Evolutionary conservation across 1,140 invertebrate species (phyloP), one percentile per base, ranked within the genome.

Genomic region (Popillia japonica): DNA sequence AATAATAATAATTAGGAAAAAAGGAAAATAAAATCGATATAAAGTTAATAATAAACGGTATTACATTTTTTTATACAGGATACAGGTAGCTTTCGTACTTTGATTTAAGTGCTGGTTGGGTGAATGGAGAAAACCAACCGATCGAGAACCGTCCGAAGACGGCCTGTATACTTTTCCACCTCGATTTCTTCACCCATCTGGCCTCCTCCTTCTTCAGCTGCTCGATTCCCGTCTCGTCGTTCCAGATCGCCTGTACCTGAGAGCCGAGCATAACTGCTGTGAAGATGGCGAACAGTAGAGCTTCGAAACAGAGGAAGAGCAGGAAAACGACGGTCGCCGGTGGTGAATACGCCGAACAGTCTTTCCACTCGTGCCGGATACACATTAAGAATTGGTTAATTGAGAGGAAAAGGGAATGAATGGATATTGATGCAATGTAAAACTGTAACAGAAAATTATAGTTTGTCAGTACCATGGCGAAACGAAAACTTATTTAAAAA

Each of bases 181-280:
- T 89, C 0, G 95, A 96, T 81, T 96, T 96, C 81, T 95, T 94
- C 17, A 94, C 93, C 96, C 96, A 98, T 11, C 94, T 89, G 0
- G 95, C 95, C 86, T 97, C 92, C 86, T 98, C 96, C 85, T 97
- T 97, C 87, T 98, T 98, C 81, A 98, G 86, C 88, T 97, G 95
- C 86, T 98, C 96, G 81, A 98, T 98, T 44, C 96, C 96, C 81
- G 98, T 99, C 90, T 99, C 97, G 89, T 99, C 99, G 85, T 96
- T 96, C 91, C 97, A 99, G 84, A 99, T 99, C 10, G 98, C 97
- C 86, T 97, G 96, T n/a, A 99, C 87, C 87, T 99, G 97, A 0
- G 97, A 97, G 41, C 94, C 95, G 83, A 99, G 92, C 99, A 99
- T 99, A 8, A 99, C 97, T 40, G 94, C 93, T 6, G 98, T 99